phyloP scores from a whole-genome alignment of 2,888 invertebrate genomes.

The Gandaritis pyraliata region DNA sequence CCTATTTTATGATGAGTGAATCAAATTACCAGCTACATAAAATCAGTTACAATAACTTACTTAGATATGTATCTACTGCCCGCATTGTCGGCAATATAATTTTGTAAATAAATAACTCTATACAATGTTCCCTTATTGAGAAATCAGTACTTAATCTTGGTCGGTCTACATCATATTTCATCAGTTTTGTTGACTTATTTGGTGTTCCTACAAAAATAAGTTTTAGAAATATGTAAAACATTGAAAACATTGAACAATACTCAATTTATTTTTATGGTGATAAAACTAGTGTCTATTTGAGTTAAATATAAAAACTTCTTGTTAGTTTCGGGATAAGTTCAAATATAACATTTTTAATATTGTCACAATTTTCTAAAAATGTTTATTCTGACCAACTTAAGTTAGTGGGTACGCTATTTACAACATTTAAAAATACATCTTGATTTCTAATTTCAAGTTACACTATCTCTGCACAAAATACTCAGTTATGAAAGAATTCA shows the following conservation, averaged over 20 bases:
- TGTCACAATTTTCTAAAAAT: slow-evolving; percentile 13
- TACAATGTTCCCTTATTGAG: slow-evolving; percentile 22
- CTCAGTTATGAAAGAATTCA: too few relatives aligned
- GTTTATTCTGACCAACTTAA: slow-evolving; percentile 43
- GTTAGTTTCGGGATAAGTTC: neutral
- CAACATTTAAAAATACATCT: slow-evolving; percentile 28
- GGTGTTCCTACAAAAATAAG: neutral
- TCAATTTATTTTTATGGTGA: too few relatives aligned
- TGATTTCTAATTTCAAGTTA: too few relatives aligned
- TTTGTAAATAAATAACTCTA: slow-evolving; percentile 35
- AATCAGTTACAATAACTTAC: slow-evolving; percentile 29
- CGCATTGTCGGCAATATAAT: slow-evolving; percentile 43
- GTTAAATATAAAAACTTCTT: neutral
- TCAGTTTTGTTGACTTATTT: neutral
- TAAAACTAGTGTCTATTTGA: neutral
- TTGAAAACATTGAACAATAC: too few relatives aligned
- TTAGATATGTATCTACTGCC: slow-evolving; percentile 41
- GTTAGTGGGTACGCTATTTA: slow-evolving; percentile 50
- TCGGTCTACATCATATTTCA: neutral
- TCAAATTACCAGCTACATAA: slow-evolving; percentile 21
- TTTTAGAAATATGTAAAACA: too few relatives aligned
- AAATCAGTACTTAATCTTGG: slow-evolving; percentile 3
- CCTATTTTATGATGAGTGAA: neutral
- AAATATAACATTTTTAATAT: too few relatives aligned
- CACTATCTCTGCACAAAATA: too few relatives aligned